Conservation (phyloP, 2,888 invertebrate genomes). For the Dyspetes luteomarginatus region DNA sequence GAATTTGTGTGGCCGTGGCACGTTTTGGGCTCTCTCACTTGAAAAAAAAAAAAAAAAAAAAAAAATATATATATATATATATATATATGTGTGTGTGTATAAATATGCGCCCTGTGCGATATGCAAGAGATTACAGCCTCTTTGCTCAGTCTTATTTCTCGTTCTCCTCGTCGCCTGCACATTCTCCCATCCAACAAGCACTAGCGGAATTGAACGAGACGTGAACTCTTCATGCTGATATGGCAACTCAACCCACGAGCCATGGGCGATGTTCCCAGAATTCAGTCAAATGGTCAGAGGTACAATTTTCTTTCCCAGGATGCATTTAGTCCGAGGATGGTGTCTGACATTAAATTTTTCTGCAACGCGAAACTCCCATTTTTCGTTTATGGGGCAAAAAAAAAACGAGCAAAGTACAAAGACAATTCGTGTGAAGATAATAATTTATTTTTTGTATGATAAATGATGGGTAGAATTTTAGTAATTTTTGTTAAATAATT, state of each 20-base stretch:
- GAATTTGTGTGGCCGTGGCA: constrained; percentile 47
- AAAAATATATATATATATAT: neutral
- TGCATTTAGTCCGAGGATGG: constrained; percentile 19
- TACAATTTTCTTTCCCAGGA: constrained; percentile 27
- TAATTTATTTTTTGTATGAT: too few relatives aligned
- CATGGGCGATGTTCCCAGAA: constrained; percentile 62
- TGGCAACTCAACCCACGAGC: constrained; percentile 18
- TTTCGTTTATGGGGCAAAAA: neutral
- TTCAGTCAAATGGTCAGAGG: constrained; percentile 38
- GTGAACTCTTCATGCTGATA: constrained; percentile 46
- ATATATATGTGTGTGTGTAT: neutral
- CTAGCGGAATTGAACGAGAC: constrained; percentile 60
- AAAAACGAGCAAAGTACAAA: too few relatives aligned
- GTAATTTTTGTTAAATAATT: too few relatives aligned
- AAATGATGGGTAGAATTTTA: too few relatives aligned
- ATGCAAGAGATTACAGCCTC: constrained; percentile 54
- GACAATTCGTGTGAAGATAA: too few relatives aligned
- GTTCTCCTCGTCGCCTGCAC: constrained; percentile 26
- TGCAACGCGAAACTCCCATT: neutral
- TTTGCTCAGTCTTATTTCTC: constrained; percentile 50
- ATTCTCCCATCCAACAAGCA: constrained; percentile 42
- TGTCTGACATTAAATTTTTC: neutral
- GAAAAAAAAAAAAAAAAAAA: neutral
- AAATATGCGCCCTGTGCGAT: constrained; percentile 38
- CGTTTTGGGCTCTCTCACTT: constrained; percentile 44